phyloP scores from a whole-genome alignment of 2,797 vertebrate species.

The Allobates femoralis region DNA sequence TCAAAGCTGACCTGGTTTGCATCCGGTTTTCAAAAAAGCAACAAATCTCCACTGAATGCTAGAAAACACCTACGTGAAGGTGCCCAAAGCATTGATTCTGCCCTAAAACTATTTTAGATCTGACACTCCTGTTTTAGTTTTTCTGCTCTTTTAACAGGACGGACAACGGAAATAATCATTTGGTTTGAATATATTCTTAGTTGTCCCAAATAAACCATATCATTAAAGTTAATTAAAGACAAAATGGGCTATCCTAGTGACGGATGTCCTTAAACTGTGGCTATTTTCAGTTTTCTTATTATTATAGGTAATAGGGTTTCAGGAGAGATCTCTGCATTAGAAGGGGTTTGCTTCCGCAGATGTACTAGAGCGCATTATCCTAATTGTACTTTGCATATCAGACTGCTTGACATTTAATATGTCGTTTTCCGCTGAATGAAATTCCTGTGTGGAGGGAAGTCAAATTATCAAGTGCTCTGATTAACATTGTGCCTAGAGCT shows the following conservation, averaged over 20 bases:
- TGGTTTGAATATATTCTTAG: no score
- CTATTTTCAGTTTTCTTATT: background rate
- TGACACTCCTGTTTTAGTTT: no score
- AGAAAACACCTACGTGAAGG: no score
- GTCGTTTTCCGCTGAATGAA: constrained; percentile 48
- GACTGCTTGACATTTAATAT: constrained; percentile 68
- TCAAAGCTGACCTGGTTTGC: no score
- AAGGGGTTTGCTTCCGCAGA: background rate
- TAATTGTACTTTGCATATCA: constrained; percentile 55
- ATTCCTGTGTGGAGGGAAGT: constrained; percentile 52
- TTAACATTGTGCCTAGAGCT: constrained; percentile 51
- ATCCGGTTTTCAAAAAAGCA: no score
- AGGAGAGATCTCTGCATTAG: background rate
- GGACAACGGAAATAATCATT: no score
- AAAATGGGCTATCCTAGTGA: background rate
- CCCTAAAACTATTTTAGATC: no score
- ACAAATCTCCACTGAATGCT: no score
- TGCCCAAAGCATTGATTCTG: no score
- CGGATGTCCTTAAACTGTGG: background rate
- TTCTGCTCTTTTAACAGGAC: no score
- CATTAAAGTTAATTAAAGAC: no score
- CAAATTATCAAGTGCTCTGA: constrained; percentile 50
- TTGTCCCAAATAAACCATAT: no score
- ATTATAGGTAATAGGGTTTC: background rate
- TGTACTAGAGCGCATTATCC: constrained; percentile 25